Evolutionary conservation across 2,888 invertebrate species (phyloP).

Genomic region (Petrolisthes cinctipes): DNA sequence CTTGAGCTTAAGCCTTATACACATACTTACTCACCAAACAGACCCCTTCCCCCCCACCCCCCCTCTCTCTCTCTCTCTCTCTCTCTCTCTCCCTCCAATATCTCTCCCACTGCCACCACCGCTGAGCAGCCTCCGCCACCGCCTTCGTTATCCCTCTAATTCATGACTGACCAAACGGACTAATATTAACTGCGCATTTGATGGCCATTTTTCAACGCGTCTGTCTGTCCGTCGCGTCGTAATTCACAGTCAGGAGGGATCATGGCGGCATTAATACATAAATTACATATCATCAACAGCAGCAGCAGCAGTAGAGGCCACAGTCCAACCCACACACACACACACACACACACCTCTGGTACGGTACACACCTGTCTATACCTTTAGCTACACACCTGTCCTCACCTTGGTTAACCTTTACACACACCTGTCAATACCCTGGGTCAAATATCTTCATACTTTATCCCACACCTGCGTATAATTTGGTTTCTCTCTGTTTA

Average conservation of each 20-base stretch:
- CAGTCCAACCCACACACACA: neutral
- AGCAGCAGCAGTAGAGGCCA: neutral
- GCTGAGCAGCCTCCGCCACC: neutral
- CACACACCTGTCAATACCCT: too few relatives aligned
- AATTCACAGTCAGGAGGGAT: constrained; percentile 19
- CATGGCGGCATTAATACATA: constrained; percentile 40
- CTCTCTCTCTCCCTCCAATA: constrained; percentile 4
- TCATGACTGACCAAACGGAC: constrained; percentile 41
- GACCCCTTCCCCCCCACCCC: neutral
- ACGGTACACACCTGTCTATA: too few relatives aligned
- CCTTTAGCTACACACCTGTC: too few relatives aligned
- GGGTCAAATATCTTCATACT: too few relatives aligned
- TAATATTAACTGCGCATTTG: constrained; percentile 36
- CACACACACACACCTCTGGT: neutral
- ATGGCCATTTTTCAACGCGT: constrained; percentile 30
- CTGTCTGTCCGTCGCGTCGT: constrained; percentile 5
- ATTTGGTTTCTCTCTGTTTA: too few relatives aligned
- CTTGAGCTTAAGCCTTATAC: neutral
- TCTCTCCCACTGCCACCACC: neutral
- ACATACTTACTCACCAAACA: neutral
- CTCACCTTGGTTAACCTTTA: too few relatives aligned
- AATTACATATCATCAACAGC: constrained; percentile 32
- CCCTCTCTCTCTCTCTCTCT: neutral
- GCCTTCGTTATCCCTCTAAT: constrained; percentile 9
- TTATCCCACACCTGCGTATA: too few relatives aligned